Conservation (phyloP, 1,140 invertebrate genomes). For the Cydia strobilella region DNA sequence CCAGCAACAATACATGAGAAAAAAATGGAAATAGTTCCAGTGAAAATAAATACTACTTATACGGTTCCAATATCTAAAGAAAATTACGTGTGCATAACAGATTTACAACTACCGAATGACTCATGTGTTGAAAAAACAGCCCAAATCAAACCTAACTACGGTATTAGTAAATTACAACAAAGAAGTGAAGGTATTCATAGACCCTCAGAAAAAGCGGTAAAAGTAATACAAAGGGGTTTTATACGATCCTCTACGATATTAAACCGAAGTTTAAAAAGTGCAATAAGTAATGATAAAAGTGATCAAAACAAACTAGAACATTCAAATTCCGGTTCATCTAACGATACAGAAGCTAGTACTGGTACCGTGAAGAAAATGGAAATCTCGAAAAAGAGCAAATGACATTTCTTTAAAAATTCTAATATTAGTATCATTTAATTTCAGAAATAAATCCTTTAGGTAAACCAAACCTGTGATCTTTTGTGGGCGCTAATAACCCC, state of each 20-base stretch:
- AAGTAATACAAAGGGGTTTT: constrained; percentile 63
- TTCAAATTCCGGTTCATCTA: constrained; percentile 77
- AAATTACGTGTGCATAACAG: constrained; percentile 64
- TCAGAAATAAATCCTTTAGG: no score
- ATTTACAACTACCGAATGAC: constrained; percentile 63
- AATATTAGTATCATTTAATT: background rate
- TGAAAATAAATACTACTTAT: constrained; percentile 61
- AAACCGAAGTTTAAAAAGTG: constrained; percentile 51
- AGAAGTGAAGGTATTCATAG: constrained; percentile 71
- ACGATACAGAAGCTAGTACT: constrained; percentile 78
- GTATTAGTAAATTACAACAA: constrained; percentile 69
- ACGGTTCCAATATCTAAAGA: constrained; percentile 59
- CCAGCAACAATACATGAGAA: constrained; percentile 73
- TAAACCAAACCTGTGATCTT: no score
- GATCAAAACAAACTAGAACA: constrained; percentile 68
- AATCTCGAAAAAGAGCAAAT: constrained; percentile 44
- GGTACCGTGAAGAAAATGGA: constrained; percentile 74
- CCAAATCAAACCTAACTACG: constrained; percentile 74
- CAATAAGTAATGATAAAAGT: constrained; percentile 51
- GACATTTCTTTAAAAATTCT: no score
- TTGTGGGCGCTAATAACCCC: no score
- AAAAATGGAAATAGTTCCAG: constrained; percentile 72
- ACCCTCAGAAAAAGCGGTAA: constrained; percentile 68
- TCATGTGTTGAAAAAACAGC: constrained; percentile 63
- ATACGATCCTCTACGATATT: constrained; percentile 59